These are phyloP conservation scores for Romanogobio albipinnatus DNA, from an alignment of 2,113 vertebrate species.

Conservation along the genomic window DNA sequence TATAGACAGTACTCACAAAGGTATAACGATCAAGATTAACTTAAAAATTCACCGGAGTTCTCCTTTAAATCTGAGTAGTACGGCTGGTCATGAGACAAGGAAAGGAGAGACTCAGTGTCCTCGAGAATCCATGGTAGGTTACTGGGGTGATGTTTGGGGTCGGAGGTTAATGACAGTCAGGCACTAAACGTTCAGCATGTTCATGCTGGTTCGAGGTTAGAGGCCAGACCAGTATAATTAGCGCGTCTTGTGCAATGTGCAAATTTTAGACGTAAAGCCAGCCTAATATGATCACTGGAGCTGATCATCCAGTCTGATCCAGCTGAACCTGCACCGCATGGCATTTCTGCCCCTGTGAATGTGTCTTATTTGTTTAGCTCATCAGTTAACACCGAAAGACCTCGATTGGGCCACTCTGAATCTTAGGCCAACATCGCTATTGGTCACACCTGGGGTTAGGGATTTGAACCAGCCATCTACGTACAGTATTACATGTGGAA, in stretches of 20 bases:
- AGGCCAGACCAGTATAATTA: not conserved
- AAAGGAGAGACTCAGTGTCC: constrained; percentile 2
- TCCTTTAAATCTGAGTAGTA: not conserved
- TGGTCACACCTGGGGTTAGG: not conserved
- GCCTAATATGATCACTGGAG: constrained; percentile 16
- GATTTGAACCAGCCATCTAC: too few relatives aligned
- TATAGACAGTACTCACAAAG: too few relatives aligned
- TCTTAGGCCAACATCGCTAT: not conserved
- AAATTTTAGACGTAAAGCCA: not conserved
- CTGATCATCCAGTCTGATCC: not conserved
- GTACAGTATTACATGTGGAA: too few relatives aligned
- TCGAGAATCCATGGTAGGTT: not conserved
- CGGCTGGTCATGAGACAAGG: constrained; percentile 28
- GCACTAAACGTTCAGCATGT: constrained; percentile 4
- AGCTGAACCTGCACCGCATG: not conserved
- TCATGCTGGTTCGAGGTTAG: not conserved
- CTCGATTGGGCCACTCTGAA: not conserved
- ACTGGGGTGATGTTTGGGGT: constrained; percentile 19
- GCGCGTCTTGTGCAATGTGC: not conserved
- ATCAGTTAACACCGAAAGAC: not conserved
- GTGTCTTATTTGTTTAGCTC: not conserved
- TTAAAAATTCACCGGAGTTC: too few relatives aligned
- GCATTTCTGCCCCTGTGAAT: not conserved
- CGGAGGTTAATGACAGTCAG: constrained; percentile 48
- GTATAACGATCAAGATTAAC: too few relatives aligned